Evolutionary conservation across 2,797 vertebrate species (phyloP).

Genomic region (Smutsia temminckii): DNA sequence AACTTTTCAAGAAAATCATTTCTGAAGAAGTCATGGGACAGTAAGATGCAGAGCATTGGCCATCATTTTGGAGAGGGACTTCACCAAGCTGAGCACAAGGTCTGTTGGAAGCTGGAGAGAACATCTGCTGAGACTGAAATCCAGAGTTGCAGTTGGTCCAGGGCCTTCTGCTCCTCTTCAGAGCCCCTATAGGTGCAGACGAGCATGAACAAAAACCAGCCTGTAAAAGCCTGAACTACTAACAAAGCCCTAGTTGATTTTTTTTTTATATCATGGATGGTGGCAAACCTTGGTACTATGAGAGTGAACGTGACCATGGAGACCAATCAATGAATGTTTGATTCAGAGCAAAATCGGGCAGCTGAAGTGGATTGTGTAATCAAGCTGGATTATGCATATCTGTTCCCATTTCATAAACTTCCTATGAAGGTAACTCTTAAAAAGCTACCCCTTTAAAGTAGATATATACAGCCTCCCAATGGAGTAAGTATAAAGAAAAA

Average conservation of each 20-base stretch:
- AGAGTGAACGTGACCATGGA: constrained; percentile 34
- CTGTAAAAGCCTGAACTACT: not conserved
- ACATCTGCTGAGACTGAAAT: not conserved
- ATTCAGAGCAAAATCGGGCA: constrained; percentile 43
- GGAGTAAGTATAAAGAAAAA: not conserved
- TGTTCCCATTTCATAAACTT: constrained; percentile 21
- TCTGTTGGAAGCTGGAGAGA: not conserved
- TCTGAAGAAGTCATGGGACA: not conserved
- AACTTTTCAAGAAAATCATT: not conserved
- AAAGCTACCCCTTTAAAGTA: not conserved
- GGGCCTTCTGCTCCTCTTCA: not conserved
- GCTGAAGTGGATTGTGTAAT: not conserved
- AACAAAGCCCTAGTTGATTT: not conserved
- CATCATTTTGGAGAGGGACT: not conserved
- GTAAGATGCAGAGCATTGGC: not conserved
- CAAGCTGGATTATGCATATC: not conserved
- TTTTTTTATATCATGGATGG: not conserved
- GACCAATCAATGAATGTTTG: not conserved
- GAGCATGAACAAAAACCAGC: not conserved
- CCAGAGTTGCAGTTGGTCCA: not conserved
- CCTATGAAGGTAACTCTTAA: not conserved
- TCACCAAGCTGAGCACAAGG: not conserved
- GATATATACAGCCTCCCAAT: not conserved
- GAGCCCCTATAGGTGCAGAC: not conserved
- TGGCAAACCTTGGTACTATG: not conserved